A percentile compares a stretch with the other conserved stretches of the same genome.
These are phyloP conservation scores for Euzetes globulus DNA, from an alignment of 2,888 invertebrate genomes.

Conservation along the genomic window DNA sequence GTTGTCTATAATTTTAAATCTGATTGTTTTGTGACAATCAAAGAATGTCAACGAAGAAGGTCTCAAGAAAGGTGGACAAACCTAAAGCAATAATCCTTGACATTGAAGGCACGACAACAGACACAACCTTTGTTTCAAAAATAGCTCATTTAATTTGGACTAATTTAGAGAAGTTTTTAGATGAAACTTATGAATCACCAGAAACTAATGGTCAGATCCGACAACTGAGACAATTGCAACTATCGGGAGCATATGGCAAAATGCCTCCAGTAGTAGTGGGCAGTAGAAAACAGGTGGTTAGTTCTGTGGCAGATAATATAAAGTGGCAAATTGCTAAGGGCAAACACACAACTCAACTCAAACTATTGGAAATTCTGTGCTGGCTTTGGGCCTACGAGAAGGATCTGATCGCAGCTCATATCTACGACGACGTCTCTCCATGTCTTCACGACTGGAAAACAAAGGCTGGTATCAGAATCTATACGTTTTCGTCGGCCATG, in stretches of 20 bases:
- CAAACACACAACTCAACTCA: conserved; percentile 31
- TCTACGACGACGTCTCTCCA: conserved; percentile 35
- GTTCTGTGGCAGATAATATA: conserved; percentile 23
- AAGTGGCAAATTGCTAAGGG: conserved; percentile 32
- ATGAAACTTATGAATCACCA: not conserved
- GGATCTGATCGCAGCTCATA: conserved; percentile 26
- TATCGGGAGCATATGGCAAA: not conserved
- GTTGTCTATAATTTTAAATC: too few relatives aligned
- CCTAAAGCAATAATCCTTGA: too few relatives aligned
- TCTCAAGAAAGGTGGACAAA: too few relatives aligned
- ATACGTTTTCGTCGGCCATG: conserved; percentile 34
- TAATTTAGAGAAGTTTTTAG: conserved; percentile 26
- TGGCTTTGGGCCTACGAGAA: conserved; percentile 38
- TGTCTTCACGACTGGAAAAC: conserved; percentile 33
- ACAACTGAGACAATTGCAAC: not conserved
- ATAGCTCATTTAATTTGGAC: conserved; percentile 31
- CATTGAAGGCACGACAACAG: conserved; percentile 38
- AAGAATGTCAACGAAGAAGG: too few relatives aligned
- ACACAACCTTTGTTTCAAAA: conserved; percentile 22
- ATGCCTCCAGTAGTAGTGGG: not conserved
- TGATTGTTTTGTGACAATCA: too few relatives aligned
- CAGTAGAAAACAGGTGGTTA: not conserved
- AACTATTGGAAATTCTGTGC: conserved; percentile 35
- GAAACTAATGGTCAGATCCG: conserved; percentile 24
- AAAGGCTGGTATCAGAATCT: conserved; percentile 28